A percentile compares a stretch with the other conserved stretches of the same genome.
Conservation (phyloP, 2,797 vertebrate species). For the Lithobates pipiens region DNA sequence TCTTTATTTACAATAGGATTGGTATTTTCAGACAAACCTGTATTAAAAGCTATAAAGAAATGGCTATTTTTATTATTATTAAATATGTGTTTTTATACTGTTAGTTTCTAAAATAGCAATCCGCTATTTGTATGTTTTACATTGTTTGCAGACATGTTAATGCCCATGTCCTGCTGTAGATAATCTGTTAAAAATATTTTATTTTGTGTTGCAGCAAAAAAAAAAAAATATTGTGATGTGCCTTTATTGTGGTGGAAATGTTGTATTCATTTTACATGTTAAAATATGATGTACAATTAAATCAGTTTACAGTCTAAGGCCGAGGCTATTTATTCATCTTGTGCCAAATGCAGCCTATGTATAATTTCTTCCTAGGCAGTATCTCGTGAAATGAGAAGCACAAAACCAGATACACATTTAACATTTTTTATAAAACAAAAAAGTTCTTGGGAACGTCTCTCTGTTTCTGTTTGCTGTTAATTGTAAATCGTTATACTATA, state of each 20-base stretch:
- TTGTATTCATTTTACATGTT: neutral
- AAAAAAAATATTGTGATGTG: neutral
- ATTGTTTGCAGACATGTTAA: neutral
- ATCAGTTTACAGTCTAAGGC: neutral
- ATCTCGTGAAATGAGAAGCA: neutral
- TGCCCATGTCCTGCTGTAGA: neutral
- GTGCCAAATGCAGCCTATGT: too few species aligned
- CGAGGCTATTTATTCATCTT: neutral
- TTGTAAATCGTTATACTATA: too few species aligned
- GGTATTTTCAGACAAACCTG: neutral
- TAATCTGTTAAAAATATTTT: neutral
- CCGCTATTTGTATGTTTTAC: neutral
- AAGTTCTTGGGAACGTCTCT: too few species aligned
- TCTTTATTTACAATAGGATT: neutral
- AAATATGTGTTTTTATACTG: too few species aligned
- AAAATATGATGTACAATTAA: neutral
- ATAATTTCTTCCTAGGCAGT: neutral
- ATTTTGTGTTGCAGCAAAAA: too few species aligned
- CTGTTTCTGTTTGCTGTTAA: too few species aligned
- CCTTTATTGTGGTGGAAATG: conserved; percentile 1
- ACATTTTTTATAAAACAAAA: too few species aligned
- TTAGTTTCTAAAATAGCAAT: neutral
- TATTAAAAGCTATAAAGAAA: neutral
- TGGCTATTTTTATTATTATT: neutral
- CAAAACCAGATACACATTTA: neutral